Base-by-base conservation (phyloP, 2,113 vertebrate genomes). In the Leucosticte australis region DNA sequence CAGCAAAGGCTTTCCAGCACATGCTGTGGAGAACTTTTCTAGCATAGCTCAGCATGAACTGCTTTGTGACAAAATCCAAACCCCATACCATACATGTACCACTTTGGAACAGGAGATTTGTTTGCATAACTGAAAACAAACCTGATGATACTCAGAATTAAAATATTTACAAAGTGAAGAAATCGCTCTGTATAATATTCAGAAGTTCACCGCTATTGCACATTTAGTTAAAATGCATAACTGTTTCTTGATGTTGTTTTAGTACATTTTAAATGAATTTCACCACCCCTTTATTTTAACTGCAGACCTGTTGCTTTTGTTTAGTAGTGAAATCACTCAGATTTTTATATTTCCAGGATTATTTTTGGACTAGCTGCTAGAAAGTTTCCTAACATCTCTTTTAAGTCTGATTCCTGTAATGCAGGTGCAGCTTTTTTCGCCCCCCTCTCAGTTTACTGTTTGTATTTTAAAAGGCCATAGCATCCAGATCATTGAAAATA, bases 281-380 rank as follows among this genome's bases (percentile, higher is more conserved):
- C 42, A 63, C 9, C 7, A 16, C 9, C 9, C 13, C 19, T 27
- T 67, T 41, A 24, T 57, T 95, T 83, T 80, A 42, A 22, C 67
- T 52, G 60, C 31, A 73, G 74, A 76, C 12, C 28, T 35, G n/a
- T 77, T 95, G 18, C 27, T 79, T 92, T 92, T 94, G 20, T 71
- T 71, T 78, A 78, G 33, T 77, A 65, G n/a, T 68, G 91, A 95
- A 94, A 94, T 74, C 31, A 83, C 65, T 53, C 41, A 76, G 47
- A 71, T 89, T 69, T 88, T 70, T 76, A 13, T 94, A 60, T 60
- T 94, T 95, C 73, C 56, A 84, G 90, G 78, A 86, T 94, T 95
- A 56, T 92, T 82, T 90, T 82, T 93, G 75, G 52, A 91, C 78
- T 63, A 83, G 63, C 46, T 63, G 46, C 60, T 86, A 85, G 37